A percentile compares a stretch with the other conserved stretches of the same genome.
Conservation (phyloP, 2,797 vertebrate species). For the Sternarchorhynchus goeldii region DNA sequence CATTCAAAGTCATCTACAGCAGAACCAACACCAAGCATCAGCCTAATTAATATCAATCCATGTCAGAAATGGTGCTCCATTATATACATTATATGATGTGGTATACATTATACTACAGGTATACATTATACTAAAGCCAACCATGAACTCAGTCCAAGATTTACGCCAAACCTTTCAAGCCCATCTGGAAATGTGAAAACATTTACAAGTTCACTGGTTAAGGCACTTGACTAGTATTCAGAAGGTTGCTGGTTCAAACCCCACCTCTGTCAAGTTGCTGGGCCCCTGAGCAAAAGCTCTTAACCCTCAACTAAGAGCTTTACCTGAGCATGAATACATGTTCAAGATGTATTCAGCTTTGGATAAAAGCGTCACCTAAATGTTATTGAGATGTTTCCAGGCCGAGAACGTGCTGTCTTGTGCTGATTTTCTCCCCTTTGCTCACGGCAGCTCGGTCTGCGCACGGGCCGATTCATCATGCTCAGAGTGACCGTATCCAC, state of each 20-base stretch:
- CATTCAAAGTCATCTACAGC: constrained; percentile 34
- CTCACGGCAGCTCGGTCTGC: constrained; percentile 37
- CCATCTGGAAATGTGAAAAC: constrained; percentile 37
- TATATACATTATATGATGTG: background rate
- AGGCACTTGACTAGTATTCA: no score
- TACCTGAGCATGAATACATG: no score
- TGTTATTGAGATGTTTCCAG: constrained; percentile 46
- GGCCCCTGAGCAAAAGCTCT: no score
- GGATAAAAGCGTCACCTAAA: no score
- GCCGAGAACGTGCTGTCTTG: constrained; percentile 40
- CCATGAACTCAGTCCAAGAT: constrained; percentile 35
- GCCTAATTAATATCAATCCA: constrained; percentile 45
- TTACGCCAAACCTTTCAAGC: constrained; percentile 35
- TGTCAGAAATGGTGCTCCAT: constrained; percentile 34
- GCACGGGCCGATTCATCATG: constrained; percentile 50
- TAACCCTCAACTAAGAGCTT: no score
- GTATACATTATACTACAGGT: constrained; percentile 29
- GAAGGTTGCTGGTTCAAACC: no score
- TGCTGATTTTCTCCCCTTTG: constrained; percentile 47
- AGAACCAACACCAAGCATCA: constrained; percentile 4
- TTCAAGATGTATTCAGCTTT: no score
- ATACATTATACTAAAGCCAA: constrained; percentile 39
- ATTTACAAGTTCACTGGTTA: constrained; percentile 21
- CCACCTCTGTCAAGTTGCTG: no score
- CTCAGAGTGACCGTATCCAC: constrained; percentile 44